Conservation (phyloP, 2,113 vertebrate species). For the Asarcornis scutulata region DNA sequence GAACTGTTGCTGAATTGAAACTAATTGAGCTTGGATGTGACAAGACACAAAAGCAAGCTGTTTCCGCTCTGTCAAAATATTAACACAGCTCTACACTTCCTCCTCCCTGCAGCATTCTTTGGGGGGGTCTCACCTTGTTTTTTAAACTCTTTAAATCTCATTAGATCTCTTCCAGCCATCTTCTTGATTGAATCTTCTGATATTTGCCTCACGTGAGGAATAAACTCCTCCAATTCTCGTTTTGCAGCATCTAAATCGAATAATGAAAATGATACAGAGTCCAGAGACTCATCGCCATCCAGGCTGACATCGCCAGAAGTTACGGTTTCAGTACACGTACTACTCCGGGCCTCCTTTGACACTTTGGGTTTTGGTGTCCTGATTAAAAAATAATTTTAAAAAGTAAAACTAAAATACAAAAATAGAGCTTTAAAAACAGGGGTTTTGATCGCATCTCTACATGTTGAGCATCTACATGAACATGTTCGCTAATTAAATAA, state of each 20-base stretch:
- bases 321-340: background rate
- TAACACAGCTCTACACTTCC: background rate
- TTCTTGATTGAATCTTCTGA: constrained; percentile 32
- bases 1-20: background rate
- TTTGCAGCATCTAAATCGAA: constrained; percentile 10
- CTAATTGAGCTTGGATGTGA: background rate
- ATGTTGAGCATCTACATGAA: background rate
- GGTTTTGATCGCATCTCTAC: background rate
- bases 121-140: constrained; percentile 68
- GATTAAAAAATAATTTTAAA: background rate
- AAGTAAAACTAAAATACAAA: background rate
- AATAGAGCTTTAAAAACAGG: background rate
- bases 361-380: background rate
- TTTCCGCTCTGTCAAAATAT: background rate
- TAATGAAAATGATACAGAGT: fast-evolving
- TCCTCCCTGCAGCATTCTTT: background rate
- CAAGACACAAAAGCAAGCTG: background rate
- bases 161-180: constrained; percentile 75
- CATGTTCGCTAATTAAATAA: background rate
- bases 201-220: constrained; percentile 69
- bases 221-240: constrained; percentile 74
- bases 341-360: background rate
- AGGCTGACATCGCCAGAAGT: background rate
- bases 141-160: constrained; percentile 74
- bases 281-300: background rate